Evolutionary conservation across 2,888 invertebrate species (phyloP).

Genomic region (Isoperla grammatica): DNA sequence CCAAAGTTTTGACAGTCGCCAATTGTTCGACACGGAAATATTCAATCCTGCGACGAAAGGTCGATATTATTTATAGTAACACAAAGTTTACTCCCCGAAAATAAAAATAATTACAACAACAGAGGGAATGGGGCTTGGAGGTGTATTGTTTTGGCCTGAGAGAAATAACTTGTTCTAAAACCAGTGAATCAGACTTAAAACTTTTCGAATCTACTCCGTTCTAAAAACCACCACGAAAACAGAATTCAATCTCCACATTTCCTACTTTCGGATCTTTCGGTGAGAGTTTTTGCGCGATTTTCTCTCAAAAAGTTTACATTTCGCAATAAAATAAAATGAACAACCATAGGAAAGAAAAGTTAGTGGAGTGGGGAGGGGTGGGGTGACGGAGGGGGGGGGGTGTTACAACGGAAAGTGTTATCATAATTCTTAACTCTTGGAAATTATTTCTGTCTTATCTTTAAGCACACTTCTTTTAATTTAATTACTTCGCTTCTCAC

Average conservation of each 20-base stretch:
- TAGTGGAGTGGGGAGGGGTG: conserved; percentile 4
- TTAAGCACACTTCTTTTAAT: conserved; percentile 28
- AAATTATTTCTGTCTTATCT: conserved; percentile 25
- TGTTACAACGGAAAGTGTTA: conserved; percentile 27
- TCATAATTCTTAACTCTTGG: conserved; percentile 17
- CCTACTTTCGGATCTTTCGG: conserved; percentile 4
- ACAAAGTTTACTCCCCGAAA: too few species aligned
- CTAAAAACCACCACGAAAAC: neutral
- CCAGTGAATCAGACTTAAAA: too few species aligned
- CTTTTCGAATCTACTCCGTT: neutral
- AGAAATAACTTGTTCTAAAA: too few species aligned
- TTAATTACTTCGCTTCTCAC: conserved; percentile 28
- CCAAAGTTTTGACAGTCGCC: too few species aligned
- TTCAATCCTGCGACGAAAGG: too few species aligned
- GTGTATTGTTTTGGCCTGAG: too few species aligned
- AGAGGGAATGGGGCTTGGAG: too few species aligned
- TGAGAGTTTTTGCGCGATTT: conserved; percentile 8
- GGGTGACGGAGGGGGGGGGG: conserved; percentile 12
- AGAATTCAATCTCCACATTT: conserved; percentile 14
- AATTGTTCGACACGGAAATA: too few species aligned
- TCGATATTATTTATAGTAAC: too few species aligned
- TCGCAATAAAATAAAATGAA: conserved; percentile 17
- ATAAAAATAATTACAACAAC: too few species aligned
- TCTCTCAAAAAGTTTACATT: conserved; percentile 17
- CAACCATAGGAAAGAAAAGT: conserved; percentile 15